Base-by-base conservation (phyloP, 2,797 vertebrate genomes). In the Octomys mimax region DNA sequence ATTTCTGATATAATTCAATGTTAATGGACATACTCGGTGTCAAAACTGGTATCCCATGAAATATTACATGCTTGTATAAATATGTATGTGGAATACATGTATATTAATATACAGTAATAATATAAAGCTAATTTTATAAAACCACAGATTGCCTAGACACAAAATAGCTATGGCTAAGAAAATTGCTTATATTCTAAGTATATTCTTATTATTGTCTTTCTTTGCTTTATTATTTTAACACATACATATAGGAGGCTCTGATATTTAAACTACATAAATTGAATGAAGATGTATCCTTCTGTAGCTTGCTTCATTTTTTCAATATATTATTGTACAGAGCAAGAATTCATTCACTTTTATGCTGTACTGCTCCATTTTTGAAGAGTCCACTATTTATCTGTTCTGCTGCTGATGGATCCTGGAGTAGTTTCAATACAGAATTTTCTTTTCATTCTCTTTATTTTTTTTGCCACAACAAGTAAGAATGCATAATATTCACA, bases 331-430 rank as follows among this genome's bases (percentile, higher is more conserved):
- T 89, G n/a, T 64, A 71, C 1, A n/a, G 77, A 75, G 31, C 19
- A 96, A 89, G 52, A 93, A 93, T 96, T 91, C 26, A 62, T 89
- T 93, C 36, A 12, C 84, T 92, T 87, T 92, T 77, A 87, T 28
- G 24, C n/a, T 87, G 24, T 71, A 86, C 68, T 92, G n/a, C 54
- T 92, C 28, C 21, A 39, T 79, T 89, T 80, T 26, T 75, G 70
- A 94, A 42, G 33, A 77, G 42, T 59, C 42, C 21, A 85, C 22
- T 87, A 75, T 93, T 95, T 92, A 92, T 83, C 61, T 39, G 57
- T 92, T 90, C 26, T 42, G 54, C 61, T 86, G 62, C 26, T 78
- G 33, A 78, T 86, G 70, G 59, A 33, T 19, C 94, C 96, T 96
- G 21, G 83, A 42, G 24, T 81, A 88, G 36, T 39, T 97, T 84